These are phyloP conservation scores for Melipona bicolor DNA, from an alignment of 2,888 invertebrate species.

Conservation along the genomic window DNA sequence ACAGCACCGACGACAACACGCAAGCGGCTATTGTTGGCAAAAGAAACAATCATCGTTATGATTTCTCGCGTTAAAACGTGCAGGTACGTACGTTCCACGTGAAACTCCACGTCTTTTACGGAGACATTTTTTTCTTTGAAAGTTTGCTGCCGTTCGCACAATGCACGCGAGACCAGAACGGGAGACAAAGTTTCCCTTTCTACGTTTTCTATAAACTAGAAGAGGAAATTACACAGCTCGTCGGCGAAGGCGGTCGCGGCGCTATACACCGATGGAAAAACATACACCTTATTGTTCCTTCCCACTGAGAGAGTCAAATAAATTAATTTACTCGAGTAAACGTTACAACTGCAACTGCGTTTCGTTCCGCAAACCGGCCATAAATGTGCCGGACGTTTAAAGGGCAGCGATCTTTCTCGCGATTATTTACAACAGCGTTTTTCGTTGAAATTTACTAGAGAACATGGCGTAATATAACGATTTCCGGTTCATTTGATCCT, in stretches of 20 bases:
- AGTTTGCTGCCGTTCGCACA: slow-evolving; percentile 57
- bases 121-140: slow-evolving; percentile 58
- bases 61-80: slow-evolving; percentile 44
- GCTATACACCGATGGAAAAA: slow-evolving; percentile 28
- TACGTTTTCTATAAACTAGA: slow-evolving; percentile 51
- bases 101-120: slow-evolving; percentile 58
- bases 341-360: slow-evolving; percentile 48
- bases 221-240: slow-evolving; percentile 51
- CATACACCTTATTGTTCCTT: slow-evolving; percentile 40
- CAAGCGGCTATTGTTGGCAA: slow-evolving; percentile 20
- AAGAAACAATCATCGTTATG: slow-evolving; percentile 59
- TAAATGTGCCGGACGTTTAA: slow-evolving; percentile 22
- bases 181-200: slow-evolving; percentile 64
- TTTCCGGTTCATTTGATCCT: background rate
- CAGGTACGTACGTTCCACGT: slow-evolving; percentile 21
- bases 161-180: slow-evolving; percentile 37
- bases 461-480: background rate
- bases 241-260: background rate
- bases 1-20: slow-evolving; percentile 15
- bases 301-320: slow-evolving; percentile 31
- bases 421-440: slow-evolving; percentile 4
- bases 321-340: slow-evolving; percentile 47
- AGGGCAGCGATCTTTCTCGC: background rate
- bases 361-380: slow-evolving; percentile 5
- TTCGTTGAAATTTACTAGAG: background rate